phyloP scores from a whole-genome alignment of 2,888 invertebrate genomes.

The Cantharis rustica region DNA sequence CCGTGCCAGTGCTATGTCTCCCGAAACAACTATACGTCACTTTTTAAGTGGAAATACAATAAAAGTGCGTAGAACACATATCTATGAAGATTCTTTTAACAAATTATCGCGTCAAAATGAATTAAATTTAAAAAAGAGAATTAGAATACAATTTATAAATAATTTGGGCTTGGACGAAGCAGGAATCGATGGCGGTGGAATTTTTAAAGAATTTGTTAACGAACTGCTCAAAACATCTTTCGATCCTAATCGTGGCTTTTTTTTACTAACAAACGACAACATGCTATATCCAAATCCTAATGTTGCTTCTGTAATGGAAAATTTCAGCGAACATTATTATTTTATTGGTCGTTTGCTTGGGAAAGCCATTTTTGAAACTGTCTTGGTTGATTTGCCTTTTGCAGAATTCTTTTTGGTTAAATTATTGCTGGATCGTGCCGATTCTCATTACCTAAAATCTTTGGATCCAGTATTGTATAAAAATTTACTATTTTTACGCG shows the following conservation, averaged over 20 bases:
- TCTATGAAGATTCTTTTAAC: slow-evolving; percentile 99
- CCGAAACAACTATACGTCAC: slow-evolving; percentile 49
- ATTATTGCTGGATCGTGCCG: slow-evolving; percentile 76
- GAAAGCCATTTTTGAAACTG: slow-evolving; percentile 94
- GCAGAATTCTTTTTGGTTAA: slow-evolving; percentile 96
- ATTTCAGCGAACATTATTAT: slow-evolving; percentile 88
- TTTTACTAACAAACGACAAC: slow-evolving; percentile 86
- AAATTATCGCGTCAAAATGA: slow-evolving; percentile 78
- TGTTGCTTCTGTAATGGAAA: slow-evolving; percentile 81
- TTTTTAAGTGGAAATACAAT: slow-evolving; percentile 57
- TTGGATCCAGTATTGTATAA: slow-evolving; percentile 91
- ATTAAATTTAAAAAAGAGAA: slow-evolving; percentile 81
- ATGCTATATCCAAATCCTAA: slow-evolving; percentile 96
- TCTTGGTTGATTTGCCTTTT: slow-evolving; percentile 91
- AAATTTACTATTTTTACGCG: slow-evolving; percentile 85
- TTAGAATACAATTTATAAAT: slow-evolving; percentile 90
- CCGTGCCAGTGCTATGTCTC: slow-evolving; percentile 50
- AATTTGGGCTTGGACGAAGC: slow-evolving; percentile 91
- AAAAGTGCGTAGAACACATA: slow-evolving; percentile 82
- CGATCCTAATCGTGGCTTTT: slow-evolving; percentile 95
- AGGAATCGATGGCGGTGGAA: slow-evolving; percentile 96
- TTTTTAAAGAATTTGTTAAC: slow-evolving; percentile 93
- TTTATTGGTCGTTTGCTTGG: slow-evolving; percentile 94
- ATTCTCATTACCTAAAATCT: slow-evolving; percentile 89
- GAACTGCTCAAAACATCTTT: slow-evolving; percentile 94